phyloP scores from a whole-genome alignment of 1,140 invertebrate species.

The Telenomus remus region DNA sequence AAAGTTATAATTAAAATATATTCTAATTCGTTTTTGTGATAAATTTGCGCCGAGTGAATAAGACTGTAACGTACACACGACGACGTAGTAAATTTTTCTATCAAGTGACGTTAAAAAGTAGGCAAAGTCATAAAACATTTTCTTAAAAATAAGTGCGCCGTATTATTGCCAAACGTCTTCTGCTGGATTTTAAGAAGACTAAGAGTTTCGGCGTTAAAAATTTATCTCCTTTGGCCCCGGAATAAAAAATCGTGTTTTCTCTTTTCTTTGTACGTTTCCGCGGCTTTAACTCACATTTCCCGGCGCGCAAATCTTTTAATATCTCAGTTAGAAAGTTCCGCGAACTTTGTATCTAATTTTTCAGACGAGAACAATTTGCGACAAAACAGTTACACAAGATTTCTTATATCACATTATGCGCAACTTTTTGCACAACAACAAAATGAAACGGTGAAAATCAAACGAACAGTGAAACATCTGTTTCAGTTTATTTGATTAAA shows the following conservation, averaged over 20 bases:
- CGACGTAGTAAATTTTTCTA: slow-evolving; percentile 53
- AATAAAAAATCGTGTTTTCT: background rate
- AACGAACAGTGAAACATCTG: too few relatives aligned
- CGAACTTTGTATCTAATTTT: slow-evolving; percentile 47
- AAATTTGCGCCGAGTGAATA: slow-evolving; percentile 21
- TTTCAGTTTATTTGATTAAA: too few relatives aligned
- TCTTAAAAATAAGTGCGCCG: slow-evolving; percentile 40
- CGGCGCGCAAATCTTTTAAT: slow-evolving; percentile 31
- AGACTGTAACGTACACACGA: slow-evolving; percentile 16
- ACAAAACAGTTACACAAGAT: slow-evolving; percentile 32
- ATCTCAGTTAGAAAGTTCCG: slow-evolving; percentile 37
- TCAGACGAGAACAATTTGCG: slow-evolving; percentile 15
- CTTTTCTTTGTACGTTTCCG: slow-evolving; percentile 1
- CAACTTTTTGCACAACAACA: slow-evolving; percentile 20
- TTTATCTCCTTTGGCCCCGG: slow-evolving; percentile 9
- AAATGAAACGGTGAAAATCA: slow-evolving; percentile 12
- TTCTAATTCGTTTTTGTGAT: slow-evolving; percentile 16
- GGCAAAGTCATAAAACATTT: slow-evolving; percentile 54
- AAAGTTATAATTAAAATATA: slow-evolving; percentile 54
- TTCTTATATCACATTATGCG: slow-evolving; percentile 16
- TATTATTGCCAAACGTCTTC: slow-evolving; percentile 49
- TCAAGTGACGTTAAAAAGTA: slow-evolving; percentile 55
- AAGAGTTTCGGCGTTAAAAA: slow-evolving; percentile 12
- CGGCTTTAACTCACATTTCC: background rate
- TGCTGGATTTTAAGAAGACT: slow-evolving; percentile 27